These are phyloP conservation scores for Kryptopterus vitreolus DNA, from an alignment of 2,797 vertebrate species.

Conservation along the genomic window DNA sequence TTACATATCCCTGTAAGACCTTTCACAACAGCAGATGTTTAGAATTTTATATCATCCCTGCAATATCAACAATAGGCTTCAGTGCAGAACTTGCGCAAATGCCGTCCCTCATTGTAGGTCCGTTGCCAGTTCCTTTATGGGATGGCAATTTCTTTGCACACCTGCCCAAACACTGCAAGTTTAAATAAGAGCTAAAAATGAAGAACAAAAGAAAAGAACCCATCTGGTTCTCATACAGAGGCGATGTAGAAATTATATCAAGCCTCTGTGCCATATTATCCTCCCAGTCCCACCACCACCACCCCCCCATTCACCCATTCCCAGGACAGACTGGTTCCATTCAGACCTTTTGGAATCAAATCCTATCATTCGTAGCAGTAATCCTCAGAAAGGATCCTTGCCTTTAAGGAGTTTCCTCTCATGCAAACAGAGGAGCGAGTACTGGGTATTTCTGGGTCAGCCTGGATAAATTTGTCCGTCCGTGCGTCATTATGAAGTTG, in stretches of 20 bases:
- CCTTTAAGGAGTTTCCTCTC: not conserved
- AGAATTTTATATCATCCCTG: not conserved
- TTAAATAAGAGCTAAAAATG: slow-evolving; percentile 41
- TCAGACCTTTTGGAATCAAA: slow-evolving; percentile 45
- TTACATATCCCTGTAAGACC: not conserved
- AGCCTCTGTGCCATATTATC: not conserved
- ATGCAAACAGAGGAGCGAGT: not conserved
- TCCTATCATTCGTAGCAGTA: slow-evolving; percentile 5
- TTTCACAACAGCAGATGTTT: not conserved
- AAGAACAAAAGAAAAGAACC: slow-evolving; percentile 57
- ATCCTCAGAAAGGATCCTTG: not conserved
- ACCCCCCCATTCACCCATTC: too few relatives aligned
- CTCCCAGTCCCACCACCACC: not conserved
- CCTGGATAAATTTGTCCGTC: not conserved
- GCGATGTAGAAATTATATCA: slow-evolving; percentile 51
- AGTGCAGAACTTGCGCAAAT: not conserved
- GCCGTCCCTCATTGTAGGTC: not conserved
- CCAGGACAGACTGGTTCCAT: slow-evolving; percentile 52
- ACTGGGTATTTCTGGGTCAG: not conserved
- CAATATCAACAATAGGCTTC: not conserved
- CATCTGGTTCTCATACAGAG: slow-evolving; percentile 73
- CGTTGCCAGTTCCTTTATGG: not conserved
- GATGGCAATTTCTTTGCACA: slow-evolving; percentile 9
- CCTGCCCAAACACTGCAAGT: slow-evolving; percentile 29
- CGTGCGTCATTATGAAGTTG: not conserved